Evolutionary conservation across 2,113 vertebrate species (phyloP), one percentile per base, ranked within the genome.

Genomic region (Balaeniceps rex): DNA sequence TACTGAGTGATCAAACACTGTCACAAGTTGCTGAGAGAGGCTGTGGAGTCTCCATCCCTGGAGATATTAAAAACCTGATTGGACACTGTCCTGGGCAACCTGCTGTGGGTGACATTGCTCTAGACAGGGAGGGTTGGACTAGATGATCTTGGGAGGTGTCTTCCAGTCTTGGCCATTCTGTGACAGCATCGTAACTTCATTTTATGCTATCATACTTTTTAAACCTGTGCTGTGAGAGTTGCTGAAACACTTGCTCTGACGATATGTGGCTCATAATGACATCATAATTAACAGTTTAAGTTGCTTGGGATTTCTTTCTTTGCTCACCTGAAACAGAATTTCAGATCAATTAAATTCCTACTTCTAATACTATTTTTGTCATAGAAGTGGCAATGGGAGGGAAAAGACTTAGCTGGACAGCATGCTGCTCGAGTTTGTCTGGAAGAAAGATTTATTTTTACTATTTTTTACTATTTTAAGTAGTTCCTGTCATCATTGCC

Each of bases 1-100:
- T 60, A 54, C 29, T 47, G 46, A 28, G 36, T 46, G 65, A 38
- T 58, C n/a, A 51, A 69, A 52, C 3, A 31, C 4, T 63, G 26
- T 36, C 24, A 64, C 23, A 46, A 5, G 11, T 47, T 61, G 16
- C 24, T 21, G 14, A 77, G 47, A 54, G 19, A 63, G 17, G 11
- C 29, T 77, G 21, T 70, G 25, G 13, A 64, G 12, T 79, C 28
- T 42, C 17, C 55, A 55, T 4, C 6, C 5, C 17, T 19, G 15
- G 19, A 68, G 24, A 65, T 54, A 33, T 5, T n/a, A 4, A 68
- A 12, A 46, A 10, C 10, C 1, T 1, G 2, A 14, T 2, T 60
- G 13, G 26, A 54, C 11, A 6, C 0, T 63, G 12, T 9, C 44
- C 33, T 60, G 22, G 10, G 6, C 9, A 69, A 28, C 14, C 10